Base-by-base conservation (phyloP, 2,888 invertebrate genomes). In the Microplitis deprimator region DNA sequence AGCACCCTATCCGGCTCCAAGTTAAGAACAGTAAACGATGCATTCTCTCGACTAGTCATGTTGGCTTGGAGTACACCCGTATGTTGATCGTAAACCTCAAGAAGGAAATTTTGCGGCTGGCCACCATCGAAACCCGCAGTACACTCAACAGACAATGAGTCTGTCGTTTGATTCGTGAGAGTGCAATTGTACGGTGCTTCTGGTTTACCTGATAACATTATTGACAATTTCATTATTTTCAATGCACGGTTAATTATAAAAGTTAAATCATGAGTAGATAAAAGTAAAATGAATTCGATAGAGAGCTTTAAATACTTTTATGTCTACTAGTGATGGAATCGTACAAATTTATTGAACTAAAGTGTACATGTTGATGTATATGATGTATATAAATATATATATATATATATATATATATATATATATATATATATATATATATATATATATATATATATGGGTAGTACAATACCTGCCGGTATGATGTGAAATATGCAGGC, bases 141-240 rank as follows among this genome's bases (percentile, higher is more conserved):
- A 88, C 96, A 96, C 84, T 94, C 93, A 6, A 96, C 92, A 84
- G 95, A 94, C 62, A 95, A 92, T 0, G 95, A 94, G 81, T 94
- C 93, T 74, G 94, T 94, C n/a, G 96, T 96, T 85, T 95, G 93
- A 89, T 96, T 96, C 77, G 93, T 91, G 38, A 95, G 91, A 7
- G 94, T 93, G 89, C 96, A 96, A 89, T 96, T 96, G 85, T 92
- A 93, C 0, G 95, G 94, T 1, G 95, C 92, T 83, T 96, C 95
- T 0, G 96, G 96, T 84, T 93, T 94, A 10, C 95, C 95, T 86
- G 91, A 29, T 82, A 82, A 76, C 76, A 72, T 38, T 40, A 17
- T 8, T 59, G 41, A 67, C 62, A 82, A 77, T 73, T 41, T 73
- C 20, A 8, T 29, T 41, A 7, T 29, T 29, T 3, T 29, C 29